Evolutionary conservation across 2,113 vertebrate species (phyloP).

Genomic region (Neomonachus schauinslandi): DNA sequence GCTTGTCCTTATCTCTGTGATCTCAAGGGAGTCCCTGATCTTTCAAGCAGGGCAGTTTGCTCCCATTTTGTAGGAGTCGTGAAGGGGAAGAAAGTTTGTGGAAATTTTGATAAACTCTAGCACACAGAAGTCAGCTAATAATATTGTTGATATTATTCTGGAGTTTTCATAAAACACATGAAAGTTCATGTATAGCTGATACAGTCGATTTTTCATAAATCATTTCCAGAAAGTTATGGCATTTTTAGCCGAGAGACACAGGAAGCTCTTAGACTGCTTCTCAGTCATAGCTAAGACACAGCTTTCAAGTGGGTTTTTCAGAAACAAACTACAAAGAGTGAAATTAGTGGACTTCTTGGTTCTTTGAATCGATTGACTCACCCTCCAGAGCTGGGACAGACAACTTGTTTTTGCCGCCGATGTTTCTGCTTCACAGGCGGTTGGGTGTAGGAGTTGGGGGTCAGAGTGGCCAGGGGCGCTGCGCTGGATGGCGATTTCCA

Average conservation of each 20-base stretch:
- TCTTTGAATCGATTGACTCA: neutral
- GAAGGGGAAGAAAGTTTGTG: neutral
- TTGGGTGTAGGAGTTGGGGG: neutral
- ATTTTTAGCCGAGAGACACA: neutral
- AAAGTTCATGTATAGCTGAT: neutral
- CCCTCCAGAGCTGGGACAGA: neutral
- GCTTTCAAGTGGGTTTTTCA: neutral
- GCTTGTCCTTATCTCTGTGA: neutral
- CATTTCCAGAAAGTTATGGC: neutral
- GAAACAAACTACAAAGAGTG: neutral
- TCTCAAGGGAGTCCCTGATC: neutral
- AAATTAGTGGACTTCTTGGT: conserved; percentile 31
- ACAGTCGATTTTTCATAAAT: neutral
- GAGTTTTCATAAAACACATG: neutral
- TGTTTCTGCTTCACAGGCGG: neutral
- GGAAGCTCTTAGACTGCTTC: neutral
- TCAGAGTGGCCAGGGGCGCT: rapidly evolving
- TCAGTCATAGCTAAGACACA: neutral
- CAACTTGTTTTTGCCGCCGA: neutral
- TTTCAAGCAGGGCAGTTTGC: neutral
- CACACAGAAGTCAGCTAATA: neutral
- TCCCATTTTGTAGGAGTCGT: neutral
- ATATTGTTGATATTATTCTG: neutral
- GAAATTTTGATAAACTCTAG: neutral
- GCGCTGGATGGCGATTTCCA: too few relatives aligned